These are phyloP conservation scores for Aurelia sp. DNA, from an alignment of 30 jellyfish, hydroid and myxozoan genomes.

Conservation along the genomic window DNA sequence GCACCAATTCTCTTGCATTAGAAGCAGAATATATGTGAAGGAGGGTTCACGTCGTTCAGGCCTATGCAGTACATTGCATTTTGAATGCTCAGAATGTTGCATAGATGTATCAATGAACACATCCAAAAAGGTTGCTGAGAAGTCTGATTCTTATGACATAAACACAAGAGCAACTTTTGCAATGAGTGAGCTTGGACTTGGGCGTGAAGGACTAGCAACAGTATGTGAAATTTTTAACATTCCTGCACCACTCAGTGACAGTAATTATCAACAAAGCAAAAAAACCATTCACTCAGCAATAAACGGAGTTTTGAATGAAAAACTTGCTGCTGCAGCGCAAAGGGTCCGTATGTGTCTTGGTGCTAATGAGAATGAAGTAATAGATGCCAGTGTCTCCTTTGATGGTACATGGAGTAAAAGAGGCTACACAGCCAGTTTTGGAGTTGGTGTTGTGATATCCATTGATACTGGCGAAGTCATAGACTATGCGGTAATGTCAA, in stretches of 20 bases:
- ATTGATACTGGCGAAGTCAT: slow-evolving; percentile 13
- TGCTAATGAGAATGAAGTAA: background rate
- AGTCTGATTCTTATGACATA: background rate
- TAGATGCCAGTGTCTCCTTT: background rate
- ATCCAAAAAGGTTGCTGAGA: background rate
- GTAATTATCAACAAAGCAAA: background rate
- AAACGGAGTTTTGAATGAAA: background rate
- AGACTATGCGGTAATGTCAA: slow-evolving; percentile 14
- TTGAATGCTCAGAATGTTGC: background rate
- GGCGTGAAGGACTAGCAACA: slow-evolving; percentile 15
- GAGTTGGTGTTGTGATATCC: background rate
- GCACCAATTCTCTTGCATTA: background rate
- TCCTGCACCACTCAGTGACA: slow-evolving; percentile 2
- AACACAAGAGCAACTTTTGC: slow-evolving; percentile 1
- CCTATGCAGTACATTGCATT: background rate
- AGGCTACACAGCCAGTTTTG: slow-evolving; percentile 11
- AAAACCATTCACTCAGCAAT: background rate
- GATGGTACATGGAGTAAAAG: slow-evolving; percentile 26
- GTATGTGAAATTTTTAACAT: background rate
- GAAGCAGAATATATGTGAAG: background rate
- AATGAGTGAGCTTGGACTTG: slow-evolving; percentile 9
- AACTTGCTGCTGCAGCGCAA: background rate
- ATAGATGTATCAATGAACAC: background rate
- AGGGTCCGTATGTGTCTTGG: background rate
- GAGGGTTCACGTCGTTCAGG: background rate